Percentiles rank a stretch among this genome's conserved stretches.
These are phyloP conservation scores for Tetramorium parvispinum DNA, from an alignment of 1,140 invertebrate genomes.

Conservation along the genomic window DNA sequence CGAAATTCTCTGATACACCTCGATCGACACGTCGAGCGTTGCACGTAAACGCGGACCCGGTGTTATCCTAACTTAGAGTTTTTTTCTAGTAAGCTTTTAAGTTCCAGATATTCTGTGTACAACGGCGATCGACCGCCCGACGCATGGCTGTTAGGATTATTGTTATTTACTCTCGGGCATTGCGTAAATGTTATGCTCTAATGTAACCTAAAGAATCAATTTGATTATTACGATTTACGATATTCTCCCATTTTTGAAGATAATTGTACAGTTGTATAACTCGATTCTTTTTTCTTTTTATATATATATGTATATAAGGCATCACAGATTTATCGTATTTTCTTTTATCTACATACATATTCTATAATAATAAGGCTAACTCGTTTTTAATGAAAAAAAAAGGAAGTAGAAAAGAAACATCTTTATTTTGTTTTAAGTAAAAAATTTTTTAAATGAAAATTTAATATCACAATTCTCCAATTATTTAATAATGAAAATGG, in stretches of 20 bases:
- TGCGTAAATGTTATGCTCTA: constrained; percentile 60
- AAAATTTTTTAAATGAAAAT: background rate
- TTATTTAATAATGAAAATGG: background rate
- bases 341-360: constrained; percentile 36
- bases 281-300: constrained; percentile 3
- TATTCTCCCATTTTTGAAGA: constrained; percentile 32
- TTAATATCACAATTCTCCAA: background rate
- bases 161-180: constrained; percentile 68
- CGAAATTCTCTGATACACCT: constrained; percentile 38
- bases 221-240: constrained; percentile 58
- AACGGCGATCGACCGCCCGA: constrained; percentile 31
- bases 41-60: constrained; percentile 16
- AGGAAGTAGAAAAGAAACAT: background rate
- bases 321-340: constrained; percentile 52
- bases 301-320: constrained; percentile 34
- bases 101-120: constrained; percentile 62
- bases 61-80: constrained; percentile 57
- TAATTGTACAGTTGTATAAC: constrained; percentile 42
- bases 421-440: constrained; percentile 8
- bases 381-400: background rate
- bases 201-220: constrained; percentile 52
- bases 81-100: constrained; percentile 66
- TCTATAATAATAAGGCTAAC: background rate
- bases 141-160: constrained; percentile 65
- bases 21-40: constrained; percentile 36